Evolutionary conservation across 2,797 vertebrate species (phyloP).

Genomic region (Spea hammondii): DNA sequence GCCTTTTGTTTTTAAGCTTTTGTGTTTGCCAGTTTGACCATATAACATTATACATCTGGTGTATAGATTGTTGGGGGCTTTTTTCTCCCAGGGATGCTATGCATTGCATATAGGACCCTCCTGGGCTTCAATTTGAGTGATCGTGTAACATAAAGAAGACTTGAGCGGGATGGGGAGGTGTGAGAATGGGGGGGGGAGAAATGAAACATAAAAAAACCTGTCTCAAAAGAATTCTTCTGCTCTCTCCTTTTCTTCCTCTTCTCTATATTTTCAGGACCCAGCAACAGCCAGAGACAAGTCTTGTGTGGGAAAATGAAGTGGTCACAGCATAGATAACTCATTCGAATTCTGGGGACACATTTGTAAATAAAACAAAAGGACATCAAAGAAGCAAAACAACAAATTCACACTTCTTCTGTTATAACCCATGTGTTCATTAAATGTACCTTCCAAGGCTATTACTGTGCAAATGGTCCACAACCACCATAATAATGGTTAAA

Average conservation of each 20-base stretch:
- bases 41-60: constrained; percentile 99
- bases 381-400: constrained; percentile 3
- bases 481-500: too few species aligned
- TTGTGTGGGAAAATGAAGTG: constrained; percentile 78
- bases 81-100: constrained; percentile 83
- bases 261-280: constrained; percentile 68
- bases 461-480: too few species aligned
- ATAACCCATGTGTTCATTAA: too few species aligned
- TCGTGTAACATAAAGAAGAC: constrained; percentile 86
- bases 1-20: constrained; percentile 92
- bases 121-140: constrained; percentile 83
- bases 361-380: constrained; percentile 73
- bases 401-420: constrained; percentile 1
- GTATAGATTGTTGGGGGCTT: constrained; percentile 90
- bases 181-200: constrained; percentile 56
- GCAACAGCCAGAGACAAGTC: constrained; percentile 67
- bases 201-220: constrained; percentile 68
- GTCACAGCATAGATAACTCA: constrained; percentile 79
- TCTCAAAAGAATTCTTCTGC: constrained; percentile 75
- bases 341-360: constrained; percentile 75
- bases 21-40: constrained; percentile 99
- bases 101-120: constrained; percentile 79
- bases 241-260: constrained; percentile 61
- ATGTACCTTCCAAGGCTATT: too few species aligned
- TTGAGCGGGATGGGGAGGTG: constrained; percentile 73